Percentiles rank a stretch among this genome's conserved stretches.
These are phyloP conservation scores for Mystacornis crossleyi DNA, from an alignment of 2,113 vertebrate genomes.

Conservation along the genomic window DNA sequence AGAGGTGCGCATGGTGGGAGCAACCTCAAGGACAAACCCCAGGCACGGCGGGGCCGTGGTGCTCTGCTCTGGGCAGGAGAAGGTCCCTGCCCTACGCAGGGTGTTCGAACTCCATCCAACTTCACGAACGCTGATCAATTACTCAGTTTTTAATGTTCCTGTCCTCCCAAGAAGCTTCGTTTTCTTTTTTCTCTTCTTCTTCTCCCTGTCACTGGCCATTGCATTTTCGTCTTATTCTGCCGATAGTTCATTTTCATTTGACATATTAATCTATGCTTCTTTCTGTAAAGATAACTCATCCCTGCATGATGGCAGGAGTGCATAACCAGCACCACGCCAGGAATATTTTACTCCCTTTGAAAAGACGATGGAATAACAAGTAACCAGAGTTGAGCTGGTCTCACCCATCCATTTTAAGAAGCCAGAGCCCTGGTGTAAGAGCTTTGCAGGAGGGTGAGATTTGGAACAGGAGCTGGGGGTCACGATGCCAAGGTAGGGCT, in stretches of 20 bases:
- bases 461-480: neutral
- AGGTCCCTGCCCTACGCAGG: neutral
- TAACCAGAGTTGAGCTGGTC: neutral
- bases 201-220: neutral
- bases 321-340: neutral
- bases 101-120: neutral
- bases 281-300: slow-evolving; percentile 57
- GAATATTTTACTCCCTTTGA: slow-evolving; percentile 31
- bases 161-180: neutral
- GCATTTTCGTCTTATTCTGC: slow-evolving; percentile 31
- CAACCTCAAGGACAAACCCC: neutral
- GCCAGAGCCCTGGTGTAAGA: neutral
- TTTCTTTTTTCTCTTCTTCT: neutral
- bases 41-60: neutral
- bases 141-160: neutral
- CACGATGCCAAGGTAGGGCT: neutral
- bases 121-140: neutral
- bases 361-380: slow-evolving; percentile 17
- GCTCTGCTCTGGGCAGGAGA: neutral
- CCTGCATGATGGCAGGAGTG: neutral
- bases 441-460: neutral
- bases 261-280: slow-evolving; percentile 54
- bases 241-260: slow-evolving; percentile 58
- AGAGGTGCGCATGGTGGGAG: neutral
- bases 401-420: neutral